Evolutionary conservation across 1,140 invertebrate genomes (phyloP), one percentile per base, ranked within the genome.

Genomic region (Zophobas morio): DNA sequence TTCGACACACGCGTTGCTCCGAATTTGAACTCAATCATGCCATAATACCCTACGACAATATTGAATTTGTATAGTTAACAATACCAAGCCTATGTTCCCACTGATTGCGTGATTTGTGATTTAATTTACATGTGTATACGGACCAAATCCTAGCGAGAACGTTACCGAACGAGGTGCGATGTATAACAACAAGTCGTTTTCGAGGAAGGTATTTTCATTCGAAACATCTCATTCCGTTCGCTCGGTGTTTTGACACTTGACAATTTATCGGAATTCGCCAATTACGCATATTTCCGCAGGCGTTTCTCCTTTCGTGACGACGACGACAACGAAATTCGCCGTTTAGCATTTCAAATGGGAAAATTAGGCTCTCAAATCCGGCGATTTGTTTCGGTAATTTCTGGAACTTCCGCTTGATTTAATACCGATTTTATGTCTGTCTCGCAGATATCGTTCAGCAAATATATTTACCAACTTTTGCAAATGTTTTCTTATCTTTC

Each of bases 341-440:
- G 56, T 60, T 60, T 60, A 60, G 56, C 56, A 60, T 60, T 37
- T 60, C 56, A 60, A 37, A 60, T 60, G n/a, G 33, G 56, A 36
- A 60, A 60, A 60, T 60, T 60, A 60, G 56, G 56, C 35, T 35
- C 32, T 35, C 35, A 36, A 60, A 60, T 60, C 32, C 8, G 33
- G 35, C 32, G 56, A 60, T 60, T 60, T 60, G 56, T 60, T 60
- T 60, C 56, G 56, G 56, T 60, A 60, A 60, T 60, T 60, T 36
- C 34, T 35, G 8, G 60, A 66, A 66, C 60, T 66, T 66, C 6
- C 39, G 37, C 6, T 6, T 66, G 60, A 66, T 66, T 66, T 66
- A 42, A 66, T 42, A 33, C 37, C 32, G 1, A 40, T 66, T 66
- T 66, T 57, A 34, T 5, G 54, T 32, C 32, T 37, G 33, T 20